Conservation (phyloP, 2,797 vertebrate species). For the Hipposideros larvatus region DNA sequence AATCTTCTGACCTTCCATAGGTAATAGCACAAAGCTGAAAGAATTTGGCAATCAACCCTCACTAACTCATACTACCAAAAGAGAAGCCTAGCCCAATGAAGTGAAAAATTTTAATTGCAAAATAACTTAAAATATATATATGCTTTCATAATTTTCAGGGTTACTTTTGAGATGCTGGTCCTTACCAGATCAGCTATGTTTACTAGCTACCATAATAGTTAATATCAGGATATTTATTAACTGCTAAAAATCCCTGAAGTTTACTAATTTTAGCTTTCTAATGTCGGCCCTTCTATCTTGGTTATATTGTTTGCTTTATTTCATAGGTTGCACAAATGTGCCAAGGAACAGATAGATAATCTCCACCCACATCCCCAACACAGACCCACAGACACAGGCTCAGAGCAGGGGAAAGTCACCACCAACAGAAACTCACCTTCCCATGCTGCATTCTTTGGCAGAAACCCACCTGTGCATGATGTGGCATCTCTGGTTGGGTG, state of each 20-base stretch:
- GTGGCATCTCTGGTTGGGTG: conserved; percentile 83
- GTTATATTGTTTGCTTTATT: neutral
- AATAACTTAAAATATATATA: conserved; percentile 3
- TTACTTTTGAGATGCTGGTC: neutral
- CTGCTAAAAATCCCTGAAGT: neutral
- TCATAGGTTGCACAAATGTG: neutral
- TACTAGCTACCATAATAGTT: neutral
- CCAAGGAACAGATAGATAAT: conserved; percentile 24
- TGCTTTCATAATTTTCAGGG: conserved; percentile 5
- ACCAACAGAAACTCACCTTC: neutral
- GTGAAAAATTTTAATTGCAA: neutral
- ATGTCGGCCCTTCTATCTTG: neutral
- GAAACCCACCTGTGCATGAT: conserved; percentile 91
- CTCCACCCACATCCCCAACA: neutral
- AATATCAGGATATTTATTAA: neutral
- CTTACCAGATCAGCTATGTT: conserved; percentile 4
- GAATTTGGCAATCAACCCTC: neutral
- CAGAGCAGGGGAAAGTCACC: neutral
- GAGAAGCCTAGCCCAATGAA: neutral
- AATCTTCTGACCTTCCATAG: neutral
- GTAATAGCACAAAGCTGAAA: conserved; percentile 39
- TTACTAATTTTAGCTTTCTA: neutral
- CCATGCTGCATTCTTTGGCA: neutral
- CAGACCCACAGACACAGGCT: neutral
- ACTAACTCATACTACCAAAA: neutral